These are phyloP conservation scores for Coluber constrictor DNA, from an alignment of 2,797 vertebrate species.

Conservation along the genomic window DNA sequence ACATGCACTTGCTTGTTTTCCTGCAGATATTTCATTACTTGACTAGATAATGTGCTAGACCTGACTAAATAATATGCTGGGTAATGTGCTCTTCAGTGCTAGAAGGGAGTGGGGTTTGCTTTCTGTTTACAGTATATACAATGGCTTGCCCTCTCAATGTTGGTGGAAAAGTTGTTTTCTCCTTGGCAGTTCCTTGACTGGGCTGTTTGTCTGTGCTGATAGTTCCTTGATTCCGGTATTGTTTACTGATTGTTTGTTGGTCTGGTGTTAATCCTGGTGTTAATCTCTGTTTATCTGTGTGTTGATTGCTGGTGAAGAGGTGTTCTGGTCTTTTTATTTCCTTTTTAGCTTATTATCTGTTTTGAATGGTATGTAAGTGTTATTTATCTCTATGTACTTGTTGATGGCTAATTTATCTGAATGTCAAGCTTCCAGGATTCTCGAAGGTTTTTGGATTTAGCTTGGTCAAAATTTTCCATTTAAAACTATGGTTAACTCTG, in stretches of 20 bases:
- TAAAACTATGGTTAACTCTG: background rate
- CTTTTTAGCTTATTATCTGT: background rate
- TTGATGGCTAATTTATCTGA: background rate
- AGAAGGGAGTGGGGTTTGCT: background rate
- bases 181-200: background rate
- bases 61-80: background rate
- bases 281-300: background rate
- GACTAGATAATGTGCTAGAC: too few relatives aligned
- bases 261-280: background rate
- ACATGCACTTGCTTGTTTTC: background rate
- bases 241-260: background rate
- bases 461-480: background rate
- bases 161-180: background rate
- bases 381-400: background rate
- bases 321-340: background rate
- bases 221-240: background rate
- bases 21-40: background rate
- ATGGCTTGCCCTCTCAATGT: background rate
- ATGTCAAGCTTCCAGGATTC: background rate
- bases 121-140: background rate
- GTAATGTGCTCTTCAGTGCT: background rate
- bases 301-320: background rate
- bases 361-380: background rate
- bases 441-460: background rate
- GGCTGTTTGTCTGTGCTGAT: background rate